Conservation (phyloP, 2,113 vertebrate species). For the Crocuta crocuta region DNA sequence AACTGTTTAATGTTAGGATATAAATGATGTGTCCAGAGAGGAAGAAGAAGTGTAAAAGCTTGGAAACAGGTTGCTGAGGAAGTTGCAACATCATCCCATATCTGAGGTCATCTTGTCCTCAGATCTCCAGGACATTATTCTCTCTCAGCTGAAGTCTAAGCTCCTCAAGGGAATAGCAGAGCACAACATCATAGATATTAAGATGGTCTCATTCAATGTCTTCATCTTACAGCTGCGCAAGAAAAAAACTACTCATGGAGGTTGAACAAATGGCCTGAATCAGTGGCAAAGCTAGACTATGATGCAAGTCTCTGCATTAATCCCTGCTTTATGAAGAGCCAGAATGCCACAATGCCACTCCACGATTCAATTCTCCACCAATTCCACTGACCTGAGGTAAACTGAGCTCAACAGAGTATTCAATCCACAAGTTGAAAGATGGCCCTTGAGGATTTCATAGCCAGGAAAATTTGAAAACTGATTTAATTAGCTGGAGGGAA, state of each 20-base stretch:
- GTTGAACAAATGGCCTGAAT: background rate
- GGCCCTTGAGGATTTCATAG: background rate
- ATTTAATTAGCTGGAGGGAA: background rate
- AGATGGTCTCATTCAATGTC: background rate
- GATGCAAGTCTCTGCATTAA: background rate
- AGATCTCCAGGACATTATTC: constrained; percentile 62
- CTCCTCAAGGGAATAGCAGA: background rate
- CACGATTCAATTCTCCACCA: background rate
- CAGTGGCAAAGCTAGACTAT: background rate
- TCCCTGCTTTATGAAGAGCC: too few species aligned
- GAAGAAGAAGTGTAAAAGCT: background rate
- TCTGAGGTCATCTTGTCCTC: constrained; percentile 74
- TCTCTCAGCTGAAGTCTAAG: constrained; percentile 30
- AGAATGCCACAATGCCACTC: too few species aligned
- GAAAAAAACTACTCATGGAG: background rate
- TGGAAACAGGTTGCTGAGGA: constrained; percentile 5
- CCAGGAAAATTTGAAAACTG: background rate
- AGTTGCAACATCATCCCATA: constrained; percentile 49
- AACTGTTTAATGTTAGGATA: background rate
- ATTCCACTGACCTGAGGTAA: background rate
- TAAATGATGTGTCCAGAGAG: background rate
- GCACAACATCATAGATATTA: background rate
- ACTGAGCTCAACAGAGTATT: too few species aligned
- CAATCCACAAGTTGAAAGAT: background rate
- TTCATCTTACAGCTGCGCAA: background rate